Evolutionary conservation across 2,888 invertebrate species (phyloP), one percentile per base, ranked within the genome.

Genomic region (Caenorhabditis sulstoni): DNA sequence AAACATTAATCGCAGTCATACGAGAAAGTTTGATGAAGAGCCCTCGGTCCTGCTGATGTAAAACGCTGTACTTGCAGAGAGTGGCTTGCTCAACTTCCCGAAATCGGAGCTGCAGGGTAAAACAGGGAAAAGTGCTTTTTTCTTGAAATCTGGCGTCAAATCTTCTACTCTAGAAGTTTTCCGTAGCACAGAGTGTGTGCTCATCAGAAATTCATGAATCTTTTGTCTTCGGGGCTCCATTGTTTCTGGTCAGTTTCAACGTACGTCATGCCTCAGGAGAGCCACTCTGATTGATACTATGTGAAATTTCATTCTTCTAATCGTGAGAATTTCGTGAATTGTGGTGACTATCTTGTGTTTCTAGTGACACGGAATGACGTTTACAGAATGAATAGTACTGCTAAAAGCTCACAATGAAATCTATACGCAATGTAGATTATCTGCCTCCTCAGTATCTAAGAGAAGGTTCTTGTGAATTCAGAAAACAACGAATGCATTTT

Each of bases 141-240:
- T 49, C 47, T 1, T 66, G 55, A 64, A 73, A 64, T 64, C 64
- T 73, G 73, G 73, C 29, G 58, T 57, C 44, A 50, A 73, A 73
- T 73, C 64, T 64, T 45, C 58, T 14, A 16, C 50, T 58, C 50
- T 55, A 37, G 41, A 64, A 64, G 35, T 23, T 67, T 64, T n/a
- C 44, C 18, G 55, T 7, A 29, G 29, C 29, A 3, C 20, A 39
- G 50, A 62, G 41, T 53, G 61, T 47, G 70, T 47, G 62, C 41
- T 23, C 55, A 62, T 73, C 44, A 64, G 29, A 73, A 73, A 73
- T 73, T 73, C 73, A 73, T 73, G 73, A 64, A 57, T 64, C 73
- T 73, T 73, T 73, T 73, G 73, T 64, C 64, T 64, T 57, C 7
- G 29, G 29, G 18, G 57, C 50, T 50, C 73, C 64, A 73, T 73